Percentiles rank a stretch among this genome's conserved stretches.
Conservation (phyloP, 2,113 vertebrate species). For the Triplophysa tibetana region DNA sequence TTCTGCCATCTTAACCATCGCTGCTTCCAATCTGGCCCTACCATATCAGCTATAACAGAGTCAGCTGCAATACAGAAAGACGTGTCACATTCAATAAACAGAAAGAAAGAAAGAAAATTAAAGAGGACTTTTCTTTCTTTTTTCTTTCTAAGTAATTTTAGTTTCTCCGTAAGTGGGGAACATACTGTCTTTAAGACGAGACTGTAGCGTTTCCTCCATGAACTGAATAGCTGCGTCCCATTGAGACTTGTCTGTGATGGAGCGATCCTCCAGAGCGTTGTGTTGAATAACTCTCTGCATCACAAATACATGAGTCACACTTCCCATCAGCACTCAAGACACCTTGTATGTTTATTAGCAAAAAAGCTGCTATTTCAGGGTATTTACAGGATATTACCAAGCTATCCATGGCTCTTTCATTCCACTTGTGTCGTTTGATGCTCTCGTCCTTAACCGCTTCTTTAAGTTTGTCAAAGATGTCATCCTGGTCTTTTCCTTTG, state of each 20-base stretch:
- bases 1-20: constrained; percentile 90
- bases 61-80: constrained; percentile 76
- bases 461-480: constrained; percentile 98
- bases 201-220: constrained; percentile 94
- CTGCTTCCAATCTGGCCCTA: constrained; percentile 94
- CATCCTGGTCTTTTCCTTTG: constrained; percentile 94
- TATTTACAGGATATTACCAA: constrained; percentile 76
- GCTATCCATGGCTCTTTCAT: constrained; percentile 93
- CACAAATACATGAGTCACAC: constrained; percentile 27
- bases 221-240: constrained; percentile 99
- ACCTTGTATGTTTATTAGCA: background rate
- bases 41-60: constrained; percentile 91
- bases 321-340: background rate
- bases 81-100: background rate
- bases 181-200: constrained; percentile 95
- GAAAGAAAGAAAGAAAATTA: background rate
- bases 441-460: constrained; percentile 96
- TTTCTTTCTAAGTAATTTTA: too few relatives aligned
- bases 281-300: constrained; percentile 95
- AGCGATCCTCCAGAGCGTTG: constrained; percentile 96
- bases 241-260: constrained; percentile 96
- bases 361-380: background rate
- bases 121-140: background rate
- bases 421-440: constrained; percentile 97
- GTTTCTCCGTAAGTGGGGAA: constrained; percentile 21